Conservation (phyloP, 2,797 vertebrate species). For the Chelidonichthys spinosus region DNA sequence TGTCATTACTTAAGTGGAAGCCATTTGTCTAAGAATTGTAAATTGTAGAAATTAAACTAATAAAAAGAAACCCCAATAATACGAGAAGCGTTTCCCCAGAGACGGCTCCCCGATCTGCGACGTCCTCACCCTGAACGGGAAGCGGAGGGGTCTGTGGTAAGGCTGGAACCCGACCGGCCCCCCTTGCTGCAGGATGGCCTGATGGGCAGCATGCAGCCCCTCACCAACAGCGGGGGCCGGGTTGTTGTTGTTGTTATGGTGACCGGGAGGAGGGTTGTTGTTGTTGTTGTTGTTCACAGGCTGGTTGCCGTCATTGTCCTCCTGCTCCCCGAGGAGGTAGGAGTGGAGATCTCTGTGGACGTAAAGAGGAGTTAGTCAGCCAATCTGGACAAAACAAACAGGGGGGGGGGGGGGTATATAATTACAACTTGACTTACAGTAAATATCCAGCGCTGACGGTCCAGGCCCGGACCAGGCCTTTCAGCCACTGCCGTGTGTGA, state of each 20-base stretch:
- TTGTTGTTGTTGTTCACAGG: slow-evolving; percentile 94
- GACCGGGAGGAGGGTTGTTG: slow-evolving; percentile 91
- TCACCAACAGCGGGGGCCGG: slow-evolving; percentile 94
- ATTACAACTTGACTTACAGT: slow-evolving; percentile 86
- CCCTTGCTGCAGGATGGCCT: slow-evolving; percentile 98
- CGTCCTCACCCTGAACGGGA: slow-evolving; percentile 92
- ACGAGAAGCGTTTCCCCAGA: neutral
- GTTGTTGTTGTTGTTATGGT: slow-evolving; percentile 92
- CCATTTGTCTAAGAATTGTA: no score
- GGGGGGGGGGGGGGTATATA: no score
- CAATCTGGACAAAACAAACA: neutral
- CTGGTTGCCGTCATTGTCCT: slow-evolving; percentile 95
- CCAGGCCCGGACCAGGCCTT: slow-evolving; percentile 97
- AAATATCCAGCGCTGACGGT: slow-evolving; percentile 96
- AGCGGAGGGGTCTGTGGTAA: slow-evolving; percentile 94
- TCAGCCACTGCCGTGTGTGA: slow-evolving; percentile 97
- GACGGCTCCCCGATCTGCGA: neutral
- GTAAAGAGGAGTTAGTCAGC: neutral
- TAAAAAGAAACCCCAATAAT: neutral
- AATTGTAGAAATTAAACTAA: no score
- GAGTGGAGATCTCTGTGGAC: slow-evolving; percentile 94
- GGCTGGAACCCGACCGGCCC: slow-evolving; percentile 98
- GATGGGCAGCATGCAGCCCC: slow-evolving; percentile 97
- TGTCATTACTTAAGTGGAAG: no score
- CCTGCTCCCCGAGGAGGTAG: slow-evolving; percentile 97